These are phyloP conservation scores for Melanotaenia nigrans DNA, from an alignment of 2,797 vertebrate species.

Conservation along the genomic window DNA sequence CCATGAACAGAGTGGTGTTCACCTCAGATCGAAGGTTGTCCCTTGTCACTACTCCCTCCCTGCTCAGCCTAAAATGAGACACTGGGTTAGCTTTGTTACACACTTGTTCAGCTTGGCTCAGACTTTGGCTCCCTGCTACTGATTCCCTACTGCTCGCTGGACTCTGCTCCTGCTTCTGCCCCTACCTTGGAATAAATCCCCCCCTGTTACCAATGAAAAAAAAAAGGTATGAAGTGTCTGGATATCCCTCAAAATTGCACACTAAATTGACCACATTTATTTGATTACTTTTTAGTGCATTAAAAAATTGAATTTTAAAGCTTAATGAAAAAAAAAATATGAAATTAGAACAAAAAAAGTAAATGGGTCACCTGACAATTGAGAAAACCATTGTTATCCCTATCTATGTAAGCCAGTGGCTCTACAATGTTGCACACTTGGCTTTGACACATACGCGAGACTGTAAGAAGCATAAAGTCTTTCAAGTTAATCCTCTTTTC, in stretches of 20 bases:
- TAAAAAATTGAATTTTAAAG: background rate
- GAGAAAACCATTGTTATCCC: background rate
- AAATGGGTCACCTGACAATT: background rate
- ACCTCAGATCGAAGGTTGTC: background rate
- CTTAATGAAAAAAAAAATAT: background rate
- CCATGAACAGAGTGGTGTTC: background rate
- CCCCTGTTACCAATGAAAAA: background rate
- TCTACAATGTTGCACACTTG: background rate
- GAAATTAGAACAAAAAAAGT: too few species aligned
- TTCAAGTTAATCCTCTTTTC: conserved; percentile 22
- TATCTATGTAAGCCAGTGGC: background rate
- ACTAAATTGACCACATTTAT: background rate
- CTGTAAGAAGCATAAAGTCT: conserved; percentile 13
- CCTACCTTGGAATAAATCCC: too few species aligned
- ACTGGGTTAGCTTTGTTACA: background rate
- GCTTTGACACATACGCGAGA: background rate
- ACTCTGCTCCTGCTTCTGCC: background rate
- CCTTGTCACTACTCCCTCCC: background rate
- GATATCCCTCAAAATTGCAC: background rate
- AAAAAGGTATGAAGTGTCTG: too few species aligned
- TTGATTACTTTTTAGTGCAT: background rate
- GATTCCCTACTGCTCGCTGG: background rate
- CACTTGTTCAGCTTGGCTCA: background rate
- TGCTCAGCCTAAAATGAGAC: background rate
- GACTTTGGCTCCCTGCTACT: background rate